Percentiles rank a stretch among this genome's conserved stretches.
Evolutionary conservation across 2,113 vertebrate species (phyloP).

Genomic region (Oryzias javanicus): DNA sequence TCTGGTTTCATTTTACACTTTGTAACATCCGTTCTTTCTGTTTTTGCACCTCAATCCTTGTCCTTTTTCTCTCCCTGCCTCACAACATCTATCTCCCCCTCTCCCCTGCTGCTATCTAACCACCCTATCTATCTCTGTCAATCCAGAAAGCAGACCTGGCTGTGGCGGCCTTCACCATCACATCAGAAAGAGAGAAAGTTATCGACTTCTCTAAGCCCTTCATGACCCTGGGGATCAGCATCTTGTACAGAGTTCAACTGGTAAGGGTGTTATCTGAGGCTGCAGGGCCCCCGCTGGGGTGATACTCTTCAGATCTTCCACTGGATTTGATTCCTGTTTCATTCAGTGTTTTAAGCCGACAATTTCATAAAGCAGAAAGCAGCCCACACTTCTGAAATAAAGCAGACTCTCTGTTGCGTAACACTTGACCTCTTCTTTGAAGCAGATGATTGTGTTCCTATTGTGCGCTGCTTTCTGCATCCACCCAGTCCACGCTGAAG

Average conservation of each 20-base stretch:
- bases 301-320: conserved; percentile 29
- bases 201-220: conserved; percentile 96
- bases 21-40: conserved; percentile 12
- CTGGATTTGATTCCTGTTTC: conserved; percentile 40
- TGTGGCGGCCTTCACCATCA: conserved; percentile 93
- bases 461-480: conserved; percentile 18
- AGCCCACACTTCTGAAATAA: conserved; percentile 9
- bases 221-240: conserved; percentile 94
- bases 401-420: conserved; percentile 5
- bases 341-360: conserved; percentile 18
- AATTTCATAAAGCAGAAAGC: conserved; percentile 16
- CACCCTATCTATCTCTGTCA: conserved; percentile 38
- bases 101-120: conserved; percentile 21
- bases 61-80: conserved; percentile 19
- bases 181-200: conserved; percentile 91
- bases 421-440: conserved; percentile 23
- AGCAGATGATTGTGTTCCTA: conserved; percentile 21
- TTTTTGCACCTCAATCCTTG: conserved; percentile 46
- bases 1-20: conserved; percentile 17
- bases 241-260: conserved; percentile 91
- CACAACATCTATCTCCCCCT: conserved; percentile 18
- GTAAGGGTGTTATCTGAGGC: conserved; percentile 68
- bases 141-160: conserved; percentile 92
- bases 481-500: conserved; percentile 28
- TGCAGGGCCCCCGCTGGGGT: conserved; percentile 14